Base-by-base conservation (phyloP, 2,797 vertebrate genomes). In the Phrynocephalus guinanensis region DNA sequence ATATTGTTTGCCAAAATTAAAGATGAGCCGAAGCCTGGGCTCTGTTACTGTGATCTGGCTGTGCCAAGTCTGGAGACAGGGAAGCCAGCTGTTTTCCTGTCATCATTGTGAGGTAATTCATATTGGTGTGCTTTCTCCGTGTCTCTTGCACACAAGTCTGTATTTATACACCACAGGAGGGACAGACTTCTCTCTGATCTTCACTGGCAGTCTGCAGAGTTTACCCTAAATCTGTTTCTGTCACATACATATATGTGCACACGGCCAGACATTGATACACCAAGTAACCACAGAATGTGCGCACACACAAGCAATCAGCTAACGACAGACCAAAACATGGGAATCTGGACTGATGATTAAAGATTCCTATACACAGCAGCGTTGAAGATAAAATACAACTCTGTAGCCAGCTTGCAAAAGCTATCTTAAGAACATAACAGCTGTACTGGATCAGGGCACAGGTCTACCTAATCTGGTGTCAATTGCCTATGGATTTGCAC, bases 81-180 rank as follows among this genome's bases (percentile, higher is more conserved):
- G 22, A 85, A 76, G 87, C 89, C 3, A 79, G 2, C 79, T 84
- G 50, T 79, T 84, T 87, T 82, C 80, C 86, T 88, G 88, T 73
- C 22, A 86, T 84, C 48, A 30, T n/a, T 0, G 0, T 73, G 82
- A 48, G 91, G 84, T 76, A 90, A 86, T 82, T 26, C 91, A 89
- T 87, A 94, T 81, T 92, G 84, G 92, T 89, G 86, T 79, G 33
- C 63, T 94, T 93, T 75, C 78, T 90, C 91, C 82, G 82, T 52
- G 85, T 76, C 85, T 80, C 71, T 85, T 68, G 63, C 60, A 84
- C 3, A 89, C 5, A 91, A 7, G 44, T 60, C 89, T 81, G 6
- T 28, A 84, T 86, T 93, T 92, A 79, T 83, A 88, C 90, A 85
- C 81, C 76, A 90, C 44, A 90, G 50, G 60, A 85, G 48, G 48